Conservation (phyloP, 2,113 vertebrate species). For the Theristicus caerulescens region DNA sequence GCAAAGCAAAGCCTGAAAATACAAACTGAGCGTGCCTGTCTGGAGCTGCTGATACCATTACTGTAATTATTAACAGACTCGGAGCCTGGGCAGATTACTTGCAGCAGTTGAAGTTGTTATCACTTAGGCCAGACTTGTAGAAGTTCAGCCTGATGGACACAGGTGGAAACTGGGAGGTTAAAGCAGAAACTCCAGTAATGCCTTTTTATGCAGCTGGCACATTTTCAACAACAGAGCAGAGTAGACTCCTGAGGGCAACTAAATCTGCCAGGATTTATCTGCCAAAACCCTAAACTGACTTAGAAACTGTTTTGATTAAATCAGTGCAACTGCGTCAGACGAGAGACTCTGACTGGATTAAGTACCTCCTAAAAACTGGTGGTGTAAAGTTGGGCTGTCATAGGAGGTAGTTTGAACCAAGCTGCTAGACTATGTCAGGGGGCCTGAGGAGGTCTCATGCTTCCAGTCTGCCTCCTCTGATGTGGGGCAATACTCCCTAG, state of each 20-base stretch:
- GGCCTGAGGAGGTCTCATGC: not conserved
- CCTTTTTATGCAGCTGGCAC: not conserved
- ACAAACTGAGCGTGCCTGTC: not conserved
- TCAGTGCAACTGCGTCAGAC: not conserved
- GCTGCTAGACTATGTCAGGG: not conserved
- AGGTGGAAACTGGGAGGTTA: not conserved
- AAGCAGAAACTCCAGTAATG: not conserved
- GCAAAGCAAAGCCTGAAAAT: not conserved
- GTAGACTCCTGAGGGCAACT: not conserved
- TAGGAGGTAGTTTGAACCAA: not conserved
- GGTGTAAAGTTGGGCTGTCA: not conserved
- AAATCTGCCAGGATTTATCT: not conserved
- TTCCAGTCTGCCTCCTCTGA: not conserved
- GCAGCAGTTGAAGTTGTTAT: not conserved
- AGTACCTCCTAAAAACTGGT: not conserved
- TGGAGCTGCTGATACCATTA: not conserved
- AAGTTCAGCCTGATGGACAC: not conserved
- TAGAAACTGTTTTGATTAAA: not conserved
- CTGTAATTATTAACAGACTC: not conserved
- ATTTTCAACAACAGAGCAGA: not conserved
- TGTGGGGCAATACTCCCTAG: not conserved
- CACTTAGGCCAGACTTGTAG: not conserved
- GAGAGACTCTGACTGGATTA: not conserved
- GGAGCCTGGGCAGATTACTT: not conserved
- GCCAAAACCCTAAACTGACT: not conserved